Evolutionary conservation across 2,797 vertebrate species (phyloP).

Genomic region (Sebastes miniatus): DNA sequence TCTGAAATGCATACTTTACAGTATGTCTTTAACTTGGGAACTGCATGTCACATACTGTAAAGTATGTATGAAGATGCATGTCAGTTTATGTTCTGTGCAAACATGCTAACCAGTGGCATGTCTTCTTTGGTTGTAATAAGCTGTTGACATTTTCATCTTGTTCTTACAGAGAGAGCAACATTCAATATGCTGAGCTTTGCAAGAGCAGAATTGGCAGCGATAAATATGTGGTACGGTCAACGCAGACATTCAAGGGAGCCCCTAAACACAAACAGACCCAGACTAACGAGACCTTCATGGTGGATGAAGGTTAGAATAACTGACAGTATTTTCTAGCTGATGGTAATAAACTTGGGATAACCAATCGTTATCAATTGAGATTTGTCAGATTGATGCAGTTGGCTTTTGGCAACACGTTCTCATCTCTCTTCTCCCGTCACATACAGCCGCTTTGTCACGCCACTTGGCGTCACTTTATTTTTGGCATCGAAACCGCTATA

Average conservation of each 20-base stretch:
- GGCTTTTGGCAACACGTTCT: too few species aligned
- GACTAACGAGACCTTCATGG: slow-evolving; percentile 72
- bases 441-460: too few species aligned
- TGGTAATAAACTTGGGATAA: too few species aligned
- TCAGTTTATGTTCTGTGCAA: background rate
- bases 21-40: background rate
- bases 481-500: too few species aligned
- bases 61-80: background rate
- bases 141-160: background rate
- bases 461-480: too few species aligned
- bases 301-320: slow-evolving; percentile 83
- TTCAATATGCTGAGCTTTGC: slow-evolving; percentile 80
- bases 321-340: background rate
- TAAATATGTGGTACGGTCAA: slow-evolving; percentile 78
- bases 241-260: slow-evolving; percentile 85
- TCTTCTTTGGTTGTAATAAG: background rate
- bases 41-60: background rate
- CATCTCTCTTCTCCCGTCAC: too few species aligned
- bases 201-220: slow-evolving; percentile 80
- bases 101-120: background rate
- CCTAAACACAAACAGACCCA: slow-evolving; percentile 86
- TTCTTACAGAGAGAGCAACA: slow-evolving; percentile 79
- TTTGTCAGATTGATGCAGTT: background rate
- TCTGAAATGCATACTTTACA: background rate
- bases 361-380: background rate